A percentile compares a stretch with the other conserved stretches of the same genome.
Evolutionary conservation across 2,888 invertebrate species (phyloP).

Genomic region (Strigamia transsilvanica): DNA sequence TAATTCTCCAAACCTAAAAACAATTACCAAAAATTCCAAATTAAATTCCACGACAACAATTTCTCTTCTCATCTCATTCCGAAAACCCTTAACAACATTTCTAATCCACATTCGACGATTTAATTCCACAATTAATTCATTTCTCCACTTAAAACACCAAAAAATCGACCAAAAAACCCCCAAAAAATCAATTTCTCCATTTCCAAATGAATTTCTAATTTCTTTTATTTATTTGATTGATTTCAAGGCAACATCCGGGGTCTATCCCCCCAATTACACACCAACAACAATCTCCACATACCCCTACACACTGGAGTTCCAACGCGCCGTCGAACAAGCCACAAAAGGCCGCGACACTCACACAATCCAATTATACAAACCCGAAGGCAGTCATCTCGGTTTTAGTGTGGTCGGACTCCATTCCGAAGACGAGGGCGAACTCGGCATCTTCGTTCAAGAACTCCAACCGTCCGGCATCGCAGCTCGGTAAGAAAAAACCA

Average conservation of each 20-base stretch:
- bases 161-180: no score
- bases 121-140: no score
- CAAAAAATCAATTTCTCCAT: not conserved
- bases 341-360: conserved; percentile 71
- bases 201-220: not conserved
- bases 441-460: conserved; percentile 74
- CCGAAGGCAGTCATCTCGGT: conserved; percentile 74
- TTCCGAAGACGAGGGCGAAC: conserved; percentile 71
- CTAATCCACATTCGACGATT: no score
- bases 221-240: not conserved
- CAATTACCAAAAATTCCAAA: no score
- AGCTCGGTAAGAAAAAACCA: conserved; percentile 68
- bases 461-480: conserved; percentile 73
- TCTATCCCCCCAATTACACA: conserved; percentile 56
- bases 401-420: conserved; percentile 73
- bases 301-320: conserved; percentile 69
- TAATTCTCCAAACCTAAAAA: no score
- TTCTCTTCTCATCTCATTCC: no score
- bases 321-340: conserved; percentile 69
- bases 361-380: conserved; percentile 71
- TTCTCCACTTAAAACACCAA: no score
- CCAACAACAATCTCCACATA: conserved; percentile 58
- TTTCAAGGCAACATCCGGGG: not conserved
- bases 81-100: no score
- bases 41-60: no score